Evolutionary conservation across 2,113 vertebrate genomes (phyloP).

Genomic region (Glareola pratincola): DNA sequence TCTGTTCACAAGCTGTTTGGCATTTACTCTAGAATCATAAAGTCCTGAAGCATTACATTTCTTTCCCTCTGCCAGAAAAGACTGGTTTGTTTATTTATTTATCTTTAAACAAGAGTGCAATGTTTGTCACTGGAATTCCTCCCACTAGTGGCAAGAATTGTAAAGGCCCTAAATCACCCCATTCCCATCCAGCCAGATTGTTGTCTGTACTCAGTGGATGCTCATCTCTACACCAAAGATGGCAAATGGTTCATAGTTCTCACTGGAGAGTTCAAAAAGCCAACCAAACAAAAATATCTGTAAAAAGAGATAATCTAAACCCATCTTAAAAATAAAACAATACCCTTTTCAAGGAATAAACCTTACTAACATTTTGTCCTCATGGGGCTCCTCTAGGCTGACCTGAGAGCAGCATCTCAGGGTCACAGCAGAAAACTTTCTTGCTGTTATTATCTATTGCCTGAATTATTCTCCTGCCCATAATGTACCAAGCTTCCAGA

Average conservation of each 20-base stretch:
- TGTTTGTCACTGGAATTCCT: neutral
- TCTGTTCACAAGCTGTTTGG: conserved; percentile 39
- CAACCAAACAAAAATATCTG: neutral
- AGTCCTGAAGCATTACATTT: conserved; percentile 6
- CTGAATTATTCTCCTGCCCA: neutral
- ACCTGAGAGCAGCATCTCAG: neutral
- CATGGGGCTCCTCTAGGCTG: neutral
- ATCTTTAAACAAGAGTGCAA: neutral
- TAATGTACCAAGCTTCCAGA: neutral
- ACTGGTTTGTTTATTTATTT: neutral
- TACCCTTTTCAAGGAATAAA: neutral
- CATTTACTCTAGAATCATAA: conserved; percentile 17
- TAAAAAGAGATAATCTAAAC: neutral
- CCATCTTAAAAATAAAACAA: neutral
- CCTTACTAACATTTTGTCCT: neutral
- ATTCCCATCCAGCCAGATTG: neutral
- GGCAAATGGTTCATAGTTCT: neutral
- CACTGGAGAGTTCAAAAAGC: neutral
- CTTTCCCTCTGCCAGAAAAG: neutral
- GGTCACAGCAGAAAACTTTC: neutral
- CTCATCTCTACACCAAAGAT: neutral
- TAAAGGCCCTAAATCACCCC: neutral
- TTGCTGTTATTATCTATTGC: neutral
- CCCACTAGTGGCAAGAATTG: neutral
- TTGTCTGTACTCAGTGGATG: neutral